phyloP scores from a whole-genome alignment of 2,113 vertebrate genomes.

The Cyanoderma ruficeps region DNA sequence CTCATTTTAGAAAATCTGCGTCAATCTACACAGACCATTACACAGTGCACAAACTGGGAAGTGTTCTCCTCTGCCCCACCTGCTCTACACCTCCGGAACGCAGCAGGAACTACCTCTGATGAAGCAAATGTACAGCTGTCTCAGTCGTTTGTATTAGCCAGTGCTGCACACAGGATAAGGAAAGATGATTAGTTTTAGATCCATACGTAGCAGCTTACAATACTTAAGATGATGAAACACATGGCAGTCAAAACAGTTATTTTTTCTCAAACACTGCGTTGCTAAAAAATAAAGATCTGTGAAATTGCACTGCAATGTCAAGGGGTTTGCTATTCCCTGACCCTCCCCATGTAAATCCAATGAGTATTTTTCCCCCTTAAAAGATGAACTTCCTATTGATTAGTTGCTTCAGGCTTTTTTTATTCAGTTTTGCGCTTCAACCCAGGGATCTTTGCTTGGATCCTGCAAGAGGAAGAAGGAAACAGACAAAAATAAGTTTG shows the following conservation, averaged over 20 bases:
- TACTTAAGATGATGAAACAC: slow-evolving; percentile 81
- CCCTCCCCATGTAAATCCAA: slow-evolving; percentile 73
- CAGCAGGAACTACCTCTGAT: slow-evolving; percentile 74
- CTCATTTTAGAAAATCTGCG: slow-evolving; percentile 78
- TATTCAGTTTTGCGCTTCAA: slow-evolving; percentile 93
- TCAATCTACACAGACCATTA: slow-evolving; percentile 79
- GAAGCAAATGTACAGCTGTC: slow-evolving; percentile 76
- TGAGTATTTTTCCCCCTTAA: slow-evolving; percentile 65
- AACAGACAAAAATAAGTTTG: not conserved
- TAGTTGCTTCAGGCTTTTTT: slow-evolving; percentile 58
- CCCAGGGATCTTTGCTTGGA: slow-evolving; percentile 94
- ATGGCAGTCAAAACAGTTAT: slow-evolving; percentile 77
- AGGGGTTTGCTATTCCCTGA: slow-evolving; percentile 76
- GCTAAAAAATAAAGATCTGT: slow-evolving; percentile 84
- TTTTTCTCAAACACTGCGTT: slow-evolving; percentile 79
- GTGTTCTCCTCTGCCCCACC: slow-evolving; percentile 48
- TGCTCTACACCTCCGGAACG: slow-evolving; percentile 59
- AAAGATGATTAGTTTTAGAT: slow-evolving; percentile 77
- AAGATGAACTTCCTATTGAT: slow-evolving; percentile 65
- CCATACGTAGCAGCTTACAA: slow-evolving; percentile 81
- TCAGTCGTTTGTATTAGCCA: slow-evolving; percentile 75
- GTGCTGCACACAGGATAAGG: slow-evolving; percentile 78
- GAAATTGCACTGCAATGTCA: slow-evolving; percentile 81
- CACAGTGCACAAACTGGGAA: slow-evolving; percentile 77
- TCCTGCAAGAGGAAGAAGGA: slow-evolving; percentile 73